A percentile compares a stretch with the other conserved stretches of the same genome.
These are phyloP conservation scores for Paedocypris micromegethes DNA, from an alignment of 2,797 vertebrate species.

Conservation along the genomic window DNA sequence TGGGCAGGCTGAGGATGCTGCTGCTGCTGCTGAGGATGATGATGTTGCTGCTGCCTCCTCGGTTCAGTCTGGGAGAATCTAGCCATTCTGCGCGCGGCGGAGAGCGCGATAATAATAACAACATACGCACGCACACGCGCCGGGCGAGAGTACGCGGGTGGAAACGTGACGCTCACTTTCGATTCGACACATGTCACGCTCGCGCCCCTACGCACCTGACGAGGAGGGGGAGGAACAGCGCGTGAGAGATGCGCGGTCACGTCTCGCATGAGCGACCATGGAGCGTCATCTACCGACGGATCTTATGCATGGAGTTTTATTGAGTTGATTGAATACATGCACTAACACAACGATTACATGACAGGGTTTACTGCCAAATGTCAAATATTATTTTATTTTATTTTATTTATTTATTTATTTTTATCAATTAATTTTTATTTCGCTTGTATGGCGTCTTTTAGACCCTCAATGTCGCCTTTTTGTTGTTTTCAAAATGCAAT, in stretches of 20 bases:
- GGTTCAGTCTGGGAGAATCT: constrained; percentile 73
- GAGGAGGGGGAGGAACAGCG: constrained; percentile 33
- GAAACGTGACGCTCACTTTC: constrained; percentile 43
- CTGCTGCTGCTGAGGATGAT: background rate
- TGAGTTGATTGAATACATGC: too few relatives aligned
- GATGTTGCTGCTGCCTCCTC: constrained; percentile 61
- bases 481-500: too few relatives aligned
- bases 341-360: too few relatives aligned
- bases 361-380: too few relatives aligned
- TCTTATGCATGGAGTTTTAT: too few relatives aligned
- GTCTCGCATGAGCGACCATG: background rate
- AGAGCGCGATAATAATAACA: constrained; percentile 56
- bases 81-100: constrained; percentile 67
- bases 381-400: too few relatives aligned
- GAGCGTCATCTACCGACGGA: constrained; percentile 32
- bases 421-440: too few relatives aligned
- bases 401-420: too few relatives aligned
- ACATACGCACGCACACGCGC: constrained; percentile 45
- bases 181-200: constrained; percentile 45
- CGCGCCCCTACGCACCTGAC: constrained; percentile 23
- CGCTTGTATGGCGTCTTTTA: too few relatives aligned
- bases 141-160: constrained; percentile 39
- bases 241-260: constrained; percentile 35
- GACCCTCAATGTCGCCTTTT: too few relatives aligned
- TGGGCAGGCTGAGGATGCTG: constrained; percentile 53